Percentiles rank a stretch among this genome's conserved stretches.
These are phyloP conservation scores for Antitype chi DNA, from an alignment of 2,888 invertebrate species.

Conservation along the genomic window DNA sequence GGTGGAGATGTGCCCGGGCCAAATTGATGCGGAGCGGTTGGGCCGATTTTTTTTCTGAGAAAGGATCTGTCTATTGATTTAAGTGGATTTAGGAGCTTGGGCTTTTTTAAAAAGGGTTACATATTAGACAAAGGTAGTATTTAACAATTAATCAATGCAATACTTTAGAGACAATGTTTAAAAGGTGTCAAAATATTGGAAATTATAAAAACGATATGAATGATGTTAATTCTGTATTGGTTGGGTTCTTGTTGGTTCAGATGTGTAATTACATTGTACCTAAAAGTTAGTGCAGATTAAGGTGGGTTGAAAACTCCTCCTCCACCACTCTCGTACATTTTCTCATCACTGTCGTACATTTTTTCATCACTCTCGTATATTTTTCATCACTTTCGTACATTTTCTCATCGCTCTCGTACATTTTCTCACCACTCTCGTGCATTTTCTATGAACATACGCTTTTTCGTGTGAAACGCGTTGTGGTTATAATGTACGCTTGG, in stretches of 20 bases:
- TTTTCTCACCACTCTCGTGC: neutral
- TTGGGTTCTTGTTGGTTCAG: neutral
- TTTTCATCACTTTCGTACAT: neutral
- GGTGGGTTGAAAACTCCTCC: neutral
- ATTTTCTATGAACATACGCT: neutral
- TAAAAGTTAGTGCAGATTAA: neutral
- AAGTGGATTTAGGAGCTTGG: slow-evolving; percentile 39
- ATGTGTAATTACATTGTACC: neutral
- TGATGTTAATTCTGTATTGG: neutral
- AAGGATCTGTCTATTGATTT: slow-evolving; percentile 67
- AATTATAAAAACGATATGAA: neutral
- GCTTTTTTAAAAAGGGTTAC: slow-evolving; percentile 10
- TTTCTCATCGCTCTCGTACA: neutral
- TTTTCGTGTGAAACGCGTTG: neutral
- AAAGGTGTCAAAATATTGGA: neutral
- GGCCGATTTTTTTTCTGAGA: slow-evolving; percentile 74
- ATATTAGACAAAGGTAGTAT: neutral
- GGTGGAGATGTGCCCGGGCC: slow-evolving; percentile 38
- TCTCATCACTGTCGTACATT: too few species aligned
- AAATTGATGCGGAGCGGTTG: slow-evolving; percentile 64
- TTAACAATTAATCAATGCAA: neutral
- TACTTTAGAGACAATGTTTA: neutral
- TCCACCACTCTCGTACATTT: neutral
- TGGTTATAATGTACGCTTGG: neutral
- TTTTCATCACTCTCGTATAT: neutral